Evolutionary conservation across 2,888 invertebrate genomes (phyloP), one percentile per base, ranked within the genome.

Genomic region (Thymelicus acteon): DNA sequence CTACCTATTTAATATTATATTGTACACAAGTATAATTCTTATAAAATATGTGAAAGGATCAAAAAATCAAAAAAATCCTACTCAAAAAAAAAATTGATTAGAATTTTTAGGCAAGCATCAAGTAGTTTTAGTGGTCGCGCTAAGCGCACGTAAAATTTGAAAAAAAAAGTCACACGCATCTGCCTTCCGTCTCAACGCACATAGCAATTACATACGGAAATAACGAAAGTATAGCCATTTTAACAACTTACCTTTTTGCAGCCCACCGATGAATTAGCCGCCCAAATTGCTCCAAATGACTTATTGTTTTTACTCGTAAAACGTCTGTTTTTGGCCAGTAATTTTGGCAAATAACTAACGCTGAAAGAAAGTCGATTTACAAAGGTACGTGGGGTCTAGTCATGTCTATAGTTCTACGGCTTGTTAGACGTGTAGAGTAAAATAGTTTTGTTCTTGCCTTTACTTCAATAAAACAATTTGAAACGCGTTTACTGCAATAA

Each of bases 121-220:
- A 0, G 19, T 6, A 84, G 72, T 67, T 67, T 78, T 15, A 6
- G 78, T 69, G 63, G 72, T 40, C 77, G 48, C 70, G 75, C 74
- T 76, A 79, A 79, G 79, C 83, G 84, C 83, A 87, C 82, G 84
- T 87, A 84, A 90, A 87, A 86, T 87, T 87, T 88, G 81, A 83
- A 88, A 85, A 80, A 77, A 73, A 74, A 85, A 85, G 85, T 89
- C 90, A 83, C 91, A 90, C 87, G 85, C 92, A 92, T 92, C 92
- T 92, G 92, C 91, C 87, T 82, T 83, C 86, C 83, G 88, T 85
- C 88, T 82, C 80, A 74, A 82, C 76, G 73, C 74, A 79, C 80
- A 82, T 85, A 86, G 82, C 85, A 92, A 92, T 92, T 92, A 92
- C 85, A 85, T 79, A 77, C 78, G 80, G 82, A 86, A 87, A 85